Evolutionary conservation across 2,797 vertebrate species (phyloP), one percentile per base, ranked within the genome.

Genomic region (Balearica regulorum): DNA sequence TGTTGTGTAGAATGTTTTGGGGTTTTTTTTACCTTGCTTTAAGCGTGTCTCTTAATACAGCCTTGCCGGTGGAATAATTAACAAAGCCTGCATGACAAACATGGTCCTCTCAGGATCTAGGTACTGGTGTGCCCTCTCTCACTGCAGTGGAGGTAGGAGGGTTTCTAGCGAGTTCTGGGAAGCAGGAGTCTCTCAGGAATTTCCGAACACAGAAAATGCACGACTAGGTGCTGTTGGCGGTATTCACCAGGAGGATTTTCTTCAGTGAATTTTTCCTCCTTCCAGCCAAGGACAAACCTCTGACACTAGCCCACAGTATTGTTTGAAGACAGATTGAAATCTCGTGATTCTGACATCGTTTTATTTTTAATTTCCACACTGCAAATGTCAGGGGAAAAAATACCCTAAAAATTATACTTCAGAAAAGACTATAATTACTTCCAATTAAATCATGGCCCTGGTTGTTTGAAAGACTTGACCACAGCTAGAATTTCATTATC

Each of bases 341-440:
- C 80, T 95, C 9, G 0, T 79, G 64, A 95, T 97, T 97, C 93
- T 97, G 96, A 96, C 96, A 96, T 96, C 24, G 10, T 95, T 97
- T 97, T 97, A 97, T 95, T 96, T 96, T 97, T 97, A 95, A 94
- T 95, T 96, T 96, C 90, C 78, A 93, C 93, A 83, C 93, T 95
- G 96, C 85, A 95, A 97, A 96, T 96, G 94, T 97, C 97, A 97
- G 79, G 95, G 96, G 96, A 92, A 97, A 97, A 95, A 97, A 97
- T 97, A 97, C 93, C 94, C 93, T 96, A 97, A 96, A 97, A 96
- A 97, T 97, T 97, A 95, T 95, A 93, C 96, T 97, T 95, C 96
- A 97, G 97, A 97, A 94, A 97, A 97, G 95, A 90, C 94, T 96
- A 96, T 97, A 97, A 97, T 97, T 97, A 97, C 93, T 97, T 97